Conservation (phyloP, 1,140 invertebrate species). For the Hyposmocoma kahamanoa region DNA sequence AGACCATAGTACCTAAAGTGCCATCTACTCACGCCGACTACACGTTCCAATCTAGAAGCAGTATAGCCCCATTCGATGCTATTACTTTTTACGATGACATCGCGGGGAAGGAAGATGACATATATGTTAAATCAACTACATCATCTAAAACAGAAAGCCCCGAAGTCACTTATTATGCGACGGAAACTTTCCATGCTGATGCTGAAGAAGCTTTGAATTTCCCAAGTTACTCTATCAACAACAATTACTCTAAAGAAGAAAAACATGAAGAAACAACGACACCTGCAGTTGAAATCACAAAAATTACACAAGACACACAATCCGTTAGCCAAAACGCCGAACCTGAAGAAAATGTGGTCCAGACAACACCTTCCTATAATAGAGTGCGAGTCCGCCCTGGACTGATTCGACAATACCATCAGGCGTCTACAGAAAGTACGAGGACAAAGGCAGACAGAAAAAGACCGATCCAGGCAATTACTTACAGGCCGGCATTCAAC, state of each 20-base stretch:
- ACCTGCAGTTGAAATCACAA: constrained; percentile 28
- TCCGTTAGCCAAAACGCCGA: constrained; percentile 32
- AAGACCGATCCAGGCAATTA: constrained; percentile 49
- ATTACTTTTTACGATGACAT: constrained; percentile 28
- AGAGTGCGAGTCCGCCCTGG: constrained; percentile 59
- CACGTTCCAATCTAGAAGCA: constrained; percentile 34
- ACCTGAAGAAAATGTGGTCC: constrained; percentile 36
- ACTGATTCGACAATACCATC: constrained; percentile 55
- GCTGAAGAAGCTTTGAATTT: not conserved
- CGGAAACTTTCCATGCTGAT: not conserved
- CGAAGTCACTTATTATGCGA: not conserved
- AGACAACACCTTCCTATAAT: constrained; percentile 64
- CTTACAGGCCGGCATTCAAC: constrained; percentile 65
- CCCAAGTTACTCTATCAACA: not conserved
- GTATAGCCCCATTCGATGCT: constrained; percentile 26
- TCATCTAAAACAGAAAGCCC: constrained; percentile 15
- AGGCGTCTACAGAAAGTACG: constrained; percentile 41
- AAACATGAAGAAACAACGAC: not conserved
- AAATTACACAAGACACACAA: constrained; percentile 24
- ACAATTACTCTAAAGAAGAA: not conserved
- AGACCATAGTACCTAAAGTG: constrained; percentile 24
- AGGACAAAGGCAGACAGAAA: constrained; percentile 41
- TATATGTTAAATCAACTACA: constrained; percentile 26
- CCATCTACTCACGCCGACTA: constrained; percentile 34
- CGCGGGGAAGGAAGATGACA: constrained; percentile 30